phyloP scores from a whole-genome alignment of 1,140 invertebrate species.

The Heliconius nattereri region DNA sequence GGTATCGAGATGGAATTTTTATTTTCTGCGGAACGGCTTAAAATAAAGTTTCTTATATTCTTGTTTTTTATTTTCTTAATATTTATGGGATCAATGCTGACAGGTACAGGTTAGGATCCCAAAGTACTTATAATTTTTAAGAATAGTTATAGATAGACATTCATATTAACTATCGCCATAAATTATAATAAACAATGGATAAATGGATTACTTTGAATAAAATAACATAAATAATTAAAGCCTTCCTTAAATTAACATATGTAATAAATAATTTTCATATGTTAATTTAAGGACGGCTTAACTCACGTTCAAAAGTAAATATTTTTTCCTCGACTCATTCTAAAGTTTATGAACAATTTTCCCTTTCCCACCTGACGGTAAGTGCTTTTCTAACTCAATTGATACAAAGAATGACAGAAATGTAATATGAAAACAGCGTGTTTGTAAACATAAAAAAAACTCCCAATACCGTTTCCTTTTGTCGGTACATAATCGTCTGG shows the following conservation, averaged over 20 bases:
- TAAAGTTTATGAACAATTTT: not conserved
- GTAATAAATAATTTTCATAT: too few relatives aligned
- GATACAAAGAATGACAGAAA: slow-evolving; percentile 41
- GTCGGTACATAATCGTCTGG: slow-evolving; percentile 53
- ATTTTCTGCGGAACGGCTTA: not conserved
- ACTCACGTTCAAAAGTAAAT: not conserved
- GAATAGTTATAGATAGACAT: too few relatives aligned
- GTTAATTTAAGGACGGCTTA: not conserved
- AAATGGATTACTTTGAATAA: too few relatives aligned
- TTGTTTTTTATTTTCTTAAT: not conserved
- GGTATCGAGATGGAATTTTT: not conserved
- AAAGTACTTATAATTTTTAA: too few relatives aligned
- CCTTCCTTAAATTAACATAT: too few relatives aligned
- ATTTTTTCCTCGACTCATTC: not conserved
- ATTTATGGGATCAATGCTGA: too few relatives aligned
- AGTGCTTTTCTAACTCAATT: slow-evolving; percentile 43
- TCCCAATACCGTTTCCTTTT: slow-evolving; percentile 54
- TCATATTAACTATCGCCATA: too few relatives aligned
- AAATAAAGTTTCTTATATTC: not conserved
- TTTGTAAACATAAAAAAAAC: slow-evolving; percentile 51
- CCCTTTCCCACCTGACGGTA: slow-evolving; percentile 29
- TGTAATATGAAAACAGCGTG: slow-evolving; percentile 53
- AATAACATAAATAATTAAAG: too few relatives aligned
- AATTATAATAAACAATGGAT: too few relatives aligned
- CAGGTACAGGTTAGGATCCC: too few relatives aligned